These are phyloP conservation scores for Botia almorhae DNA, from an alignment of 2,797 vertebrate genomes.

Conservation along the genomic window DNA sequence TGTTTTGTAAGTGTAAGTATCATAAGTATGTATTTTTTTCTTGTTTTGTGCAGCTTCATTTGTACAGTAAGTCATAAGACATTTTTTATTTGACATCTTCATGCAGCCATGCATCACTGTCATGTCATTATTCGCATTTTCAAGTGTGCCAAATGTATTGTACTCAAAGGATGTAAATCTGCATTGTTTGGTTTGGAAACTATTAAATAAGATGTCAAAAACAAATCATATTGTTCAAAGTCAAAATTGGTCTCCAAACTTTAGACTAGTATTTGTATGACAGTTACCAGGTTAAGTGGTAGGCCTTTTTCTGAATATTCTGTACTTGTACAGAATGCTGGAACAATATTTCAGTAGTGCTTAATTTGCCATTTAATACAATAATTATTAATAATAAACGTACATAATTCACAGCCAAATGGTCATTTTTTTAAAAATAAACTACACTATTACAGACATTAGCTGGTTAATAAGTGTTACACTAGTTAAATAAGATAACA, in stretches of 20 bases:
- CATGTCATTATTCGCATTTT: slow-evolving; percentile 86
- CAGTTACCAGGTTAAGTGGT: background rate
- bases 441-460: too few species aligned
- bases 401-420: background rate
- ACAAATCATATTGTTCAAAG: slow-evolving; percentile 31
- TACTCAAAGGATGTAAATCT: slow-evolving; percentile 96
- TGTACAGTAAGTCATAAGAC: slow-evolving; percentile 82
- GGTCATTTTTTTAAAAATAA: background rate
- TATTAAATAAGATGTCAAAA: slow-evolving; percentile 91
- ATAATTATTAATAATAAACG: background rate
- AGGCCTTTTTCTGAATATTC: background rate
- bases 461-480: too few species aligned
- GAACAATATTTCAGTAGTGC: background rate
- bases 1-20: slow-evolving; percentile 63
- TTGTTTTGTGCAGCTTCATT: slow-evolving; percentile 85
- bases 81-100: slow-evolving; percentile 72
- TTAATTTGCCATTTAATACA: background rate
- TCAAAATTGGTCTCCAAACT: background rate
- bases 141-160: slow-evolving; percentile 97
- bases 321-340: slow-evolving; percentile 1
- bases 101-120: slow-evolving; percentile 86
- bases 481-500: too few species aligned
- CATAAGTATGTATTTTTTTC: slow-evolving; percentile 67
- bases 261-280: background rate
- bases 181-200: slow-evolving; percentile 87